phyloP scores from a whole-genome alignment of 2,888 invertebrate species.

The Petrolisthes manimaculis region DNA sequence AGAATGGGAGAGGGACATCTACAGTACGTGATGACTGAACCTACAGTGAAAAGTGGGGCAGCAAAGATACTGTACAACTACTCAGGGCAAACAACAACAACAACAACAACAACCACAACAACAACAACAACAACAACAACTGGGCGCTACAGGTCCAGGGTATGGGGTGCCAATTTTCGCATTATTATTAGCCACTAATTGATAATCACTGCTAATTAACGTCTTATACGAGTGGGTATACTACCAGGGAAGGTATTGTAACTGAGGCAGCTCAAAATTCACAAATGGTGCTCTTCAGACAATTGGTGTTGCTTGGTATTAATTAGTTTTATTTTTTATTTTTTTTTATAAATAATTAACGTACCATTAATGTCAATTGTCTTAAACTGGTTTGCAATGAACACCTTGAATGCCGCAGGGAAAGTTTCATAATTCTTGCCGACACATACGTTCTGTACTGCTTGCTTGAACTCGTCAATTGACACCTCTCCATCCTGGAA shows the following conservation, averaged over 20 bases:
- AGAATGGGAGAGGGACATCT: neutral
- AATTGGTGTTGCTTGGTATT: slow-evolving; percentile 15
- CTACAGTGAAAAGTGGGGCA: neutral
- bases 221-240: slow-evolving; percentile 29
- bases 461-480: slow-evolving; percentile 84
- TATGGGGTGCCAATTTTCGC: slow-evolving; percentile 47
- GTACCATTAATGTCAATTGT: slow-evolving; percentile 82
- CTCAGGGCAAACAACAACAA: neutral
- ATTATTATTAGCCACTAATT: slow-evolving; percentile 37
- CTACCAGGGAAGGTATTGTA: slow-evolving; percentile 34
- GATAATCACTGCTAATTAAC: neutral
- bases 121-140: neutral
- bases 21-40: no score
- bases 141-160: slow-evolving; percentile 44
- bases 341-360: slow-evolving; percentile 32
- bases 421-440: slow-evolving; percentile 83
- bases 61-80: neutral
- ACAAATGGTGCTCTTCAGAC: slow-evolving; percentile 18
- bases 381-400: slow-evolving; percentile 86
- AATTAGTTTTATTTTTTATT: neutral
- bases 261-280: slow-evolving; percentile 22
- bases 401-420: slow-evolving; percentile 87
- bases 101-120: neutral
- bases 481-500: slow-evolving; percentile 85
- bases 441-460: slow-evolving; percentile 84